phyloP scores from a whole-genome alignment of 2,113 vertebrate species.

The Numenius arquata region DNA sequence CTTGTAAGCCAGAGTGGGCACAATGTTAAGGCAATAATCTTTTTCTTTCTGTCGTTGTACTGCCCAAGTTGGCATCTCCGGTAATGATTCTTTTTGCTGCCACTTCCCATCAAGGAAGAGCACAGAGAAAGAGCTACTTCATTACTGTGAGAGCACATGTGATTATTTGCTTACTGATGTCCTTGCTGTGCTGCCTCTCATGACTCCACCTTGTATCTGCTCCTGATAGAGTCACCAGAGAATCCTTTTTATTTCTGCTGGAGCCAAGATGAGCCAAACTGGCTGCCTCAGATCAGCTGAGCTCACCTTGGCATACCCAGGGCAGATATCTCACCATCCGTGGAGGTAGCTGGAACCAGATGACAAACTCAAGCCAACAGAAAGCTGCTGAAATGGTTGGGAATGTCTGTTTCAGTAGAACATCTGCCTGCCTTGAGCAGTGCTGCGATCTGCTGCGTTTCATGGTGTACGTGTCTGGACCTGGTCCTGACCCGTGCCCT shows the following conservation, averaged over 20 bases:
- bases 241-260: neutral
- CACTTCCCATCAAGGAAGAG: neutral
- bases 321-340: neutral
- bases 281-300: neutral
- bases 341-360: neutral
- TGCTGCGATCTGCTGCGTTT: neutral
- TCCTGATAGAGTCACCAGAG: neutral
- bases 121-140: neutral
- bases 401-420: neutral
- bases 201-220: rapidly evolving
- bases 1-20: neutral
- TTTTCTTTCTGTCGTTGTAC: neutral
- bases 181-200: neutral
- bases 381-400: neutral
- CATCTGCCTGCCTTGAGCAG: neutral
- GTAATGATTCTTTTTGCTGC: neutral
- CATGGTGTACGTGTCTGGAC: neutral
- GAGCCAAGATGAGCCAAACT: neutral
- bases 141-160: neutral
- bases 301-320: neutral
- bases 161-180: neutral
- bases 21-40: neutral
- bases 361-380: neutral
- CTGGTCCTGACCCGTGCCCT: neutral
- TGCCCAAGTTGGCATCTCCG: neutral